Conservation (phyloP, 2,888 invertebrate genomes). For the Orthosia cruda region DNA sequence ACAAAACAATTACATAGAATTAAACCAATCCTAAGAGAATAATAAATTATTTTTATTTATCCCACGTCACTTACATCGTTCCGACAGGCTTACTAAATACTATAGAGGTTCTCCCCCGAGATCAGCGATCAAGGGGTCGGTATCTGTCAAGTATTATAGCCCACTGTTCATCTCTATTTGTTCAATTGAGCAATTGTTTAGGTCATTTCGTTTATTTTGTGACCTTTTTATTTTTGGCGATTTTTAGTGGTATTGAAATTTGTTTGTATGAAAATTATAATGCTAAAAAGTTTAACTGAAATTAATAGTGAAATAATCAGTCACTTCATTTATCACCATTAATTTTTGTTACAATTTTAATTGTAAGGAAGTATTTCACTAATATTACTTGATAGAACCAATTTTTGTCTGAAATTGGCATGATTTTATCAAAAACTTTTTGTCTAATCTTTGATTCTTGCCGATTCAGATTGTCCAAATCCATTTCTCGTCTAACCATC, state of each 20-base stretch:
- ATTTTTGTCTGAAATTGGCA: no score
- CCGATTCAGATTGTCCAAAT: constrained; percentile 20
- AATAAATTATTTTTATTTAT: constrained; percentile 27
- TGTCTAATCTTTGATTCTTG: background rate
- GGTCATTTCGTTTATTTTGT: constrained; percentile 31
- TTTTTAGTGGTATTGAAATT: background rate
- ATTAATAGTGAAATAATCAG: no score
- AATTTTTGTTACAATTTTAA: no score
- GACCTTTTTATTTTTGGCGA: background rate
- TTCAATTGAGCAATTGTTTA: constrained; percentile 40
- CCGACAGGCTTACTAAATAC: constrained; percentile 42
- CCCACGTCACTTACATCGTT: constrained; percentile 31
- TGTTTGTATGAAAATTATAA: no score
- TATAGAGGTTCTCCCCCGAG: constrained; percentile 42
- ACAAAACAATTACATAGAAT: background rate
- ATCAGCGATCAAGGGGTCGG: constrained; percentile 32
- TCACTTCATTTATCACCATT: no score
- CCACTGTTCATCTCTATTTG: constrained; percentile 51
- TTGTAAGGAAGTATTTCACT: no score
- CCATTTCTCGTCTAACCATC: constrained; percentile 12
- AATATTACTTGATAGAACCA: background rate
- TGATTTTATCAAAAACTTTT: background rate
- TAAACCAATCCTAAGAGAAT: constrained; percentile 20
- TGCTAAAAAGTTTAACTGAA: no score
- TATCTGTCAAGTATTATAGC: constrained; percentile 52